Evolutionary conservation across 2,113 vertebrate species (phyloP), one percentile per base, ranked within the genome.

Genomic region (Aphyosemion australe): DNA sequence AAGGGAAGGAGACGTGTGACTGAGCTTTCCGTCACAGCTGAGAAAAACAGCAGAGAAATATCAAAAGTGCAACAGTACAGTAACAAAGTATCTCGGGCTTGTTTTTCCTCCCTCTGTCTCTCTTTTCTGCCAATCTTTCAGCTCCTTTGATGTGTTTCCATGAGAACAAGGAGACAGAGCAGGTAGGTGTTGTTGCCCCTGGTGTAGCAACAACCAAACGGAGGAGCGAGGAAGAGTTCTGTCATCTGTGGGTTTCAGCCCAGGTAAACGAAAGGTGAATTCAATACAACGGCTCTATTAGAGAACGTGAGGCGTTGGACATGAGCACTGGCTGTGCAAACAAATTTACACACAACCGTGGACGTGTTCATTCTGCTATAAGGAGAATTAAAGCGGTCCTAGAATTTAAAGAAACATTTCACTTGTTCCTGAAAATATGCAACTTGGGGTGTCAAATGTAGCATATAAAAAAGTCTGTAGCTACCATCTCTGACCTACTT

Each of bases 61-160:
- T 77, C 62, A 66, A 68, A 59, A 69, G 66, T 69, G 57, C 64
- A 80, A 53, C 58, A 69, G 68, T 75, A 74, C 50, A 65, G 72
- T 60, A 64, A 61, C 74, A 81, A 79, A 84, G 69, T 78, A 72
- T 72, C 60, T 65, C 59, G 12, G 34, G 19, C 42, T 69, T 69
- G 43, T 57, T 77, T 70, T 70, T 12, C 16, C 16, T 31, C 19
- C 18, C 48, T 42, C 49, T 32, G 19, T 49, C 53, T 47, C 60
- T 41, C 18, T 37, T 61, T 49, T 72, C 54, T 51, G 67, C 81
- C 73, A 82, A 21, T 83, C 76, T 76, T 66, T 71, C 54, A 56
- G 67, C 76, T 71, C 42, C 72, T 87, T 84, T 85, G 79, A 85
- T 84, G 82, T 57, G 79, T 89, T 90, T 90, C 86, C 87, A 89